Percentiles rank a stretch among this genome's conserved stretches.
Evolutionary conservation across 2,797 vertebrate genomes (phyloP).

Genomic region (Parotocinclus haroldoi): DNA sequence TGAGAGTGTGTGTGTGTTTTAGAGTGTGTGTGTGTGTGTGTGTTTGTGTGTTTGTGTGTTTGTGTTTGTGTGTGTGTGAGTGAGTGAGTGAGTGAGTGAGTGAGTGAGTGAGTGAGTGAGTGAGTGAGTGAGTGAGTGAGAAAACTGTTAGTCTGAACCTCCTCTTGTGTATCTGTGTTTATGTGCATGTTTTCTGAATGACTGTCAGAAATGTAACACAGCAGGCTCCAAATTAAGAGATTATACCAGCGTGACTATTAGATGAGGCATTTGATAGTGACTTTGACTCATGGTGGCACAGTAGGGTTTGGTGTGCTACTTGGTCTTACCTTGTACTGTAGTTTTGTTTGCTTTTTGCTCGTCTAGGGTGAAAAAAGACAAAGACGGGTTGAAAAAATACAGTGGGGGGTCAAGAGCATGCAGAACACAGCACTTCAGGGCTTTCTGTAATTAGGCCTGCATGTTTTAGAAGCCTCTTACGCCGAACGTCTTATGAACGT

Average conservation of each 20-base stretch:
- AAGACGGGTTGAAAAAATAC: slow-evolving; percentile 18
- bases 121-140: too few species aligned
- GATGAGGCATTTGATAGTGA: slow-evolving; percentile 49
- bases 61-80: too few species aligned
- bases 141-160: too few species aligned
- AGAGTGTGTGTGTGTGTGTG: too few species aligned
- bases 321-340: neutral
- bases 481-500: neutral
- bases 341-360: slow-evolving; percentile 4
- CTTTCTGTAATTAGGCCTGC: slow-evolving; percentile 27
- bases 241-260: slow-evolving; percentile 56
- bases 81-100: too few species aligned
- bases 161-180: slow-evolving; percentile 36
- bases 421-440: slow-evolving; percentile 3
- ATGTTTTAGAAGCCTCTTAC: slow-evolving; percentile 7
- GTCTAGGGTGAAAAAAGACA: slow-evolving; percentile 19
- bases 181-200: slow-evolving; percentile 20
- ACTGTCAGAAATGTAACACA: slow-evolving; percentile 42
- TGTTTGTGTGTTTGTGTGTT: too few species aligned
- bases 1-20: too few species aligned
- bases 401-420: neutral
- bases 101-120: too few species aligned
- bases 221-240: slow-evolving; percentile 48
- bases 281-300: slow-evolving; percentile 35
- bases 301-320: neutral